Evolutionary conservation across 2,113 vertebrate species (phyloP).

Genomic region (Limanda limanda): DNA sequence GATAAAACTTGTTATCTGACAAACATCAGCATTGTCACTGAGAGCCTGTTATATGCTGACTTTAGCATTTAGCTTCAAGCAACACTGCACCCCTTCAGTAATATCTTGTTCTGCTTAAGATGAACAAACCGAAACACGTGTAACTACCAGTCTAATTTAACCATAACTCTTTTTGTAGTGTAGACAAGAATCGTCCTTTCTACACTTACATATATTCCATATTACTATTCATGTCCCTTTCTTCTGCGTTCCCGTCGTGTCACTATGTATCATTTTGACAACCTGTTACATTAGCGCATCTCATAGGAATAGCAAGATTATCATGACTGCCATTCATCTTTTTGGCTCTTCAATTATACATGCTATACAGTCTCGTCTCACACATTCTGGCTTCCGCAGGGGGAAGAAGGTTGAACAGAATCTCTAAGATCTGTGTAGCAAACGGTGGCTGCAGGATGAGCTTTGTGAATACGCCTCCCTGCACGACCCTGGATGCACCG

Average conservation of each 20-base stretch:
- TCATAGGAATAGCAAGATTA: constrained; percentile 57
- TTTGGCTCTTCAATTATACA: constrained; percentile 69
- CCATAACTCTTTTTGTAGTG: background rate
- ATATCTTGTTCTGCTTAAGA: background rate
- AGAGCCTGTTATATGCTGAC: background rate
- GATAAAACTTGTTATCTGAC: background rate
- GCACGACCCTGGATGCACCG: constrained; percentile 8
- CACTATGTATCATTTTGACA: constrained; percentile 54
- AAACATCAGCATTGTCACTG: background rate
- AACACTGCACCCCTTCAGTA: background rate
- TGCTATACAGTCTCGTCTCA: constrained; percentile 53
- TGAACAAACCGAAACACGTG: background rate
- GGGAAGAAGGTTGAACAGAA: constrained; percentile 3
- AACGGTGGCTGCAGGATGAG: background rate
- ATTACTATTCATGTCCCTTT: background rate
- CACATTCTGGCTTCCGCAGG: constrained; percentile 22
- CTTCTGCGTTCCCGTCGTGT: constrained; percentile 1
- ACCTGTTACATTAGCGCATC: constrained; percentile 67
- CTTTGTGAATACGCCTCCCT: constrained; percentile 15
- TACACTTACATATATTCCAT: background rate
- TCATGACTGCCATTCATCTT: constrained; percentile 59
- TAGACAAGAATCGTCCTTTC: constrained; percentile 1
- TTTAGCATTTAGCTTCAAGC: background rate
- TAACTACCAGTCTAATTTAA: background rate
- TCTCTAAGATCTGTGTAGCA: constrained; percentile 24